Evolutionary conservation across 2,888 invertebrate genomes (phyloP), one percentile per base, ranked within the genome.

Genomic region (Horisme vitalbata): DNA sequence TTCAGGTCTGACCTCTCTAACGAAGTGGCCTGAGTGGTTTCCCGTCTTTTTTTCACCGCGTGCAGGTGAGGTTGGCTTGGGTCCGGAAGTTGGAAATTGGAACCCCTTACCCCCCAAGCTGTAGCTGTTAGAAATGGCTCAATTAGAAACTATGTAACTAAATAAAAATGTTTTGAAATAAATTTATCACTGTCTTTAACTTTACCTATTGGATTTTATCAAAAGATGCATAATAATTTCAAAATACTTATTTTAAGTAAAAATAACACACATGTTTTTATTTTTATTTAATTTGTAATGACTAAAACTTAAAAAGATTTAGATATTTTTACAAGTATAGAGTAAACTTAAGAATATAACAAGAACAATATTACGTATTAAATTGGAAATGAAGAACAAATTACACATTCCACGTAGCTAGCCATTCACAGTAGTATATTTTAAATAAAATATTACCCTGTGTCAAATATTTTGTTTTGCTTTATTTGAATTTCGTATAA

Each of bases 371-470:
- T 9, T 4, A 1, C 3, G 8, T 5, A 3, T 4, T 24, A 8
- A 24, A 24, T 4, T 9, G 24, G 10, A 26, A 49, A 43, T 20
- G 28, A 49, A 30, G 27, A 41, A 50, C 38, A 45, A 36, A 35
- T 45, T 46, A 41, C 30, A 49, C 68, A 52, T 64, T 59, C 61
- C 59, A 55, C 55, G 62, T 65, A 58, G 52, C 76, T 57, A 46
- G 36, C 68, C 72, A 39, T 67, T 63, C 83, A 83, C 83, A 84
- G 79, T 63, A 61, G 79, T 75, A 78, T 68, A 82, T 74, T 82
- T 83, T 79, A 53, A 23, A 41, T 44, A 83, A 83, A 85, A 83
- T 71, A 68, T 52, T 78, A 81, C 82, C 71, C 83, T 85, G 79
- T 77, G 83, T 65, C 83, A 26, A 9, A 41, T 20, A 48, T 54